phyloP scores from a whole-genome alignment of 2,888 invertebrate species.

The Isoperla grammatica region DNA sequence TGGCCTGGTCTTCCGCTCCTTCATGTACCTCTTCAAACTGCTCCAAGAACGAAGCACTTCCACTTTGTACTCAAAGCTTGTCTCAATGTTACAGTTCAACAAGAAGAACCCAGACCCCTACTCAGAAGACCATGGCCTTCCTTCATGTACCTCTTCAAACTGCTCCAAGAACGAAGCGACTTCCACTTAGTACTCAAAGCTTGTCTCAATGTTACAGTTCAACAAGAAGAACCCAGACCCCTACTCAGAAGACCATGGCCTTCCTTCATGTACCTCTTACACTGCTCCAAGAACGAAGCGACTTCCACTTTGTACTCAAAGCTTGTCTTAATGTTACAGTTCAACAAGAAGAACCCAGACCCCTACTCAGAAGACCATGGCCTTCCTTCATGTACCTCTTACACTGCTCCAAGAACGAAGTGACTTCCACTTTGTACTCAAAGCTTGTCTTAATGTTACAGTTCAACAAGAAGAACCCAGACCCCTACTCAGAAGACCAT shows the following conservation, averaged over 20 bases:
- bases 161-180: constrained; percentile 69
- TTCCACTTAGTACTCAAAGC: constrained; percentile 82
- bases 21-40: constrained; percentile 80
- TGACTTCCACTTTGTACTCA: constrained; percentile 74
- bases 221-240: constrained; percentile 56
- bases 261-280: constrained; percentile 90
- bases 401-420: constrained; percentile 70
- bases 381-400: constrained; percentile 87
- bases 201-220: constrained; percentile 60
- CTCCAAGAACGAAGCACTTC: constrained; percentile 67
- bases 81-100: constrained; percentile 51
- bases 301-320: constrained; percentile 75
- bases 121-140: constrained; percentile 79
- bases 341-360: constrained; percentile 55
- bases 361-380: constrained; percentile 73
- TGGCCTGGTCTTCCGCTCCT: constrained; percentile 85
- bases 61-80: constrained; percentile 82
- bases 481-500: constrained; percentile 66
- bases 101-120: constrained; percentile 56
- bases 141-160: constrained; percentile 82
- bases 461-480: constrained; percentile 57
- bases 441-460: constrained; percentile 61
- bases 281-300: constrained; percentile 68
- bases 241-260: constrained; percentile 70
- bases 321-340: constrained; percentile 79